Conservation (phyloP, 2,113 vertebrate species). For the Arothron firmamentum region DNA sequence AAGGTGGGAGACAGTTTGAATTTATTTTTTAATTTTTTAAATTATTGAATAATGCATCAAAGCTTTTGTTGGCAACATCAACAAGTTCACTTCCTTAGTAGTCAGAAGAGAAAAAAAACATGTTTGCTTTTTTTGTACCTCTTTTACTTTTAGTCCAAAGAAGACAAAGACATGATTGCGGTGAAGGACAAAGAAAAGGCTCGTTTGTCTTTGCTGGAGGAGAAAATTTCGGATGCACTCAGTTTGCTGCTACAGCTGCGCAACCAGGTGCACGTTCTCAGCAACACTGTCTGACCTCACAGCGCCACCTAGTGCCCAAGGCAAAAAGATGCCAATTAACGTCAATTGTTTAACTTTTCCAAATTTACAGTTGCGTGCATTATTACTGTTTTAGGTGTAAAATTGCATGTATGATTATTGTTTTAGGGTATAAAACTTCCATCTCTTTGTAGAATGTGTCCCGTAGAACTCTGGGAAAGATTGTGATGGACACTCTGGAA, state of each 20-base stretch:
- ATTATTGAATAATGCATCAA: too few relatives aligned
- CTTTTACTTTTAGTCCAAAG: background rate
- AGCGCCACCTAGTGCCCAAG: conserved; percentile 37
- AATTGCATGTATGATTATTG: background rate
- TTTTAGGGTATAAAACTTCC: background rate
- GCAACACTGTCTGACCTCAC: background rate
- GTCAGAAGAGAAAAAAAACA: background rate
- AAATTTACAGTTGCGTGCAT: too few relatives aligned
- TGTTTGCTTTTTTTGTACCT: background rate
- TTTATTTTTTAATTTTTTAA: background rate
- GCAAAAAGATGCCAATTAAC: too few relatives aligned
- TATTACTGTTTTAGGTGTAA: background rate
- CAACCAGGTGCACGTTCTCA: conserved; percentile 53
- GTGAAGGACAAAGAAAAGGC: conserved; percentile 46
- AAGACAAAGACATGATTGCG: background rate
- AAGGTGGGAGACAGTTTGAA: conserved; percentile 23
- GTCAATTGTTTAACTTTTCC: too few relatives aligned
- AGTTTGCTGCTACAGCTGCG: conserved; percentile 66
- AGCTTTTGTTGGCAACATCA: too few relatives aligned
- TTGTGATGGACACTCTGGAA: conserved; percentile 66
- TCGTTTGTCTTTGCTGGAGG: conserved; percentile 65
- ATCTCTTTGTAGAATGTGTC: conserved; percentile 56
- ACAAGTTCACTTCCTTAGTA: too few relatives aligned
- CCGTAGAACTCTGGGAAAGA: conserved; percentile 55
- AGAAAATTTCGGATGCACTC: conserved; percentile 68